A percentile compares a stretch with the other conserved stretches of the same genome.
These are phyloP conservation scores for Phorcus lineatus DNA, from an alignment of 2,888 invertebrate genomes.

Conservation along the genomic window DNA sequence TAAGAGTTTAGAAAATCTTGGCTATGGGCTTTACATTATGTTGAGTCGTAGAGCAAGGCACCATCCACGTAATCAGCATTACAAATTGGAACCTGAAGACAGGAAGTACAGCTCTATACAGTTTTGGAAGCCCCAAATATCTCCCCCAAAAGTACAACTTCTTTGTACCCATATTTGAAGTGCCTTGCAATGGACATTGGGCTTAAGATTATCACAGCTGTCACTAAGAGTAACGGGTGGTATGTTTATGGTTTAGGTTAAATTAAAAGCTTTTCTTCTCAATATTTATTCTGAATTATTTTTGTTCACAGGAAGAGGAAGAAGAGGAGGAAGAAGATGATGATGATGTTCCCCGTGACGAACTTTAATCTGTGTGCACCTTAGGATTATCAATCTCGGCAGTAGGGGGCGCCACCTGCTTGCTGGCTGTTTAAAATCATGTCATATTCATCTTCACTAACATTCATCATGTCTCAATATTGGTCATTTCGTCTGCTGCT, in stretches of 20 bases:
- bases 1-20: too few species aligned
- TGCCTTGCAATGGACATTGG: too few species aligned
- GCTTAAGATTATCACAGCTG: neutral
- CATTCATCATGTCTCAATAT: neutral
- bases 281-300: neutral
- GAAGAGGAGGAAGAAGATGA: constrained; percentile 58
- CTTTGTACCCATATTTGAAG: too few species aligned
- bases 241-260: neutral
- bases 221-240: neutral
- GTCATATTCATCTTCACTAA: neutral
- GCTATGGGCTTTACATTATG: too few species aligned
- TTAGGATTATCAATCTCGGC: constrained; percentile 8
- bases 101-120: too few species aligned
- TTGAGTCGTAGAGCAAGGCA: too few species aligned
- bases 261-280: neutral
- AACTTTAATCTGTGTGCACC: constrained; percentile 28
- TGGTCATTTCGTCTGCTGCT: too few species aligned
- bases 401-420: neutral
- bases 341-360: constrained; percentile 55
- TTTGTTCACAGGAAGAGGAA: constrained; percentile 37
- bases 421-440: neutral
- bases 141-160: too few species aligned
- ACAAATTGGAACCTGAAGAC: too few species aligned
- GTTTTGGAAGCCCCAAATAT: too few species aligned
- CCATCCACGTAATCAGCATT: too few species aligned